Base-by-base conservation (phyloP, 2,113 vertebrate genomes). In the Lonchura striata region DNA sequence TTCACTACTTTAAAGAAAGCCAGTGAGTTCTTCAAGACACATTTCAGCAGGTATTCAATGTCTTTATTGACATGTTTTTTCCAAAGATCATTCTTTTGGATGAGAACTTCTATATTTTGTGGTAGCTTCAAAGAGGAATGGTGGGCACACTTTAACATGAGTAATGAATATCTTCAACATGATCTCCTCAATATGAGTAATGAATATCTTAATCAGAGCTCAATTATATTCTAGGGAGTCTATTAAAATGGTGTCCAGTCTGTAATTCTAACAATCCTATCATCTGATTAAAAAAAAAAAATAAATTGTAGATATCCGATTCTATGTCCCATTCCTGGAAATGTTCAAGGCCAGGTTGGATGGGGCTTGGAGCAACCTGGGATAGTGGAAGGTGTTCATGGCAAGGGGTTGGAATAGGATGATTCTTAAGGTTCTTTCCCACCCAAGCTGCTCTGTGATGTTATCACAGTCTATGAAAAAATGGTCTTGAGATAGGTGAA, bases 381-480 rank as follows among this genome's bases (percentile, higher is more conserved):
- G 10, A 6, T 22, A 35, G 4, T 28, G 21, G 17, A 42, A 76
- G 7, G 2, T 49, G 14, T 8, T 22, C 25, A 27, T 11, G 21
- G 21, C 14, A 69, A 35, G 18, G 9, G 1, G 1, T 8, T 54
- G 47, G 31, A 42, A 49, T 1, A 0, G 7, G 22, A 8, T 37
- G 22, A 69, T 49, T 8, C 25, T 33, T 49, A 35, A 49, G 15
- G 9, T 49, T 7, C 4, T 9, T 76, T 69, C 7, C n/a, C 42
- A 54, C 12, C 7, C 10, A 54, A 76, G 61, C 4, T 21, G 13
- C 11, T 49, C 41, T 2, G 7, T 33, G 30, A 31, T 23, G 2
- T 19, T 35, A 33, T 8, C 8, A 54, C 23, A 4, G 9, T 0
- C 0, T n/a, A 63, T 18, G 7, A n/a, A 42, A 82, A 72, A 33